phyloP scores from a whole-genome alignment of 2,113 vertebrate genomes.

The Bubo scandiacus region DNA sequence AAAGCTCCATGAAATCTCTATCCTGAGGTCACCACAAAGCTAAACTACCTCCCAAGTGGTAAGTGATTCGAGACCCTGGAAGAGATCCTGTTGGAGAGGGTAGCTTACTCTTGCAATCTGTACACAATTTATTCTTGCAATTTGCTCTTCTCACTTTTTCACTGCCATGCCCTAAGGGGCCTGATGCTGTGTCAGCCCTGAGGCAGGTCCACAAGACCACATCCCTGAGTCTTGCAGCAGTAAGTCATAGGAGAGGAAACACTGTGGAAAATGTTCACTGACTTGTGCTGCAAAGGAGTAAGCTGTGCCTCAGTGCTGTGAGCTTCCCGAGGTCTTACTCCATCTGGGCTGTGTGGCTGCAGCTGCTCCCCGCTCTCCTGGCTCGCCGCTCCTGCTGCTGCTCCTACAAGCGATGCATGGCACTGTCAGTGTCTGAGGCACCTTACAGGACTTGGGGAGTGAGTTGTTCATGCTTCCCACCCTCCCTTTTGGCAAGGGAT shows the following conservation, averaged over 20 bases:
- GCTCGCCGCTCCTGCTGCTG: background rate
- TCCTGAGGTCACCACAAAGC: background rate
- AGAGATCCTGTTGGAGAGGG: background rate
- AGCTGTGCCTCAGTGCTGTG: background rate
- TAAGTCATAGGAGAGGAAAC: background rate
- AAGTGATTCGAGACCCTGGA: background rate
- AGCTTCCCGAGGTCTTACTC: background rate
- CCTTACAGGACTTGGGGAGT: background rate
- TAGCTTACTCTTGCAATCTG: background rate
- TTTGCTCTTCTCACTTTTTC: background rate
- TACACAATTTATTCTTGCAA: background rate
- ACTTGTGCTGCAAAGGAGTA: background rate
- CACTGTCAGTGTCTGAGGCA: background rate
- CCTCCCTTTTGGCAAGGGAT: background rate
- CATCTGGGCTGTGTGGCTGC: conserved; percentile 14
- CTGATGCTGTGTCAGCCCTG: background rate
- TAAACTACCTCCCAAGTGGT: background rate
- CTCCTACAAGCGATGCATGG: background rate
- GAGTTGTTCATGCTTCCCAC: background rate
- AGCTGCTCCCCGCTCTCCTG: background rate
- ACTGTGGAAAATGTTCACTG: background rate
- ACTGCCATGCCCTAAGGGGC: background rate
- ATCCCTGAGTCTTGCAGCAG: background rate
- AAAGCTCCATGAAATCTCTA: background rate
- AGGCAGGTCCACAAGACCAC: background rate